Evolutionary conservation across 2,797 vertebrate species (phyloP).

Genomic region (Ceryle rudis): DNA sequence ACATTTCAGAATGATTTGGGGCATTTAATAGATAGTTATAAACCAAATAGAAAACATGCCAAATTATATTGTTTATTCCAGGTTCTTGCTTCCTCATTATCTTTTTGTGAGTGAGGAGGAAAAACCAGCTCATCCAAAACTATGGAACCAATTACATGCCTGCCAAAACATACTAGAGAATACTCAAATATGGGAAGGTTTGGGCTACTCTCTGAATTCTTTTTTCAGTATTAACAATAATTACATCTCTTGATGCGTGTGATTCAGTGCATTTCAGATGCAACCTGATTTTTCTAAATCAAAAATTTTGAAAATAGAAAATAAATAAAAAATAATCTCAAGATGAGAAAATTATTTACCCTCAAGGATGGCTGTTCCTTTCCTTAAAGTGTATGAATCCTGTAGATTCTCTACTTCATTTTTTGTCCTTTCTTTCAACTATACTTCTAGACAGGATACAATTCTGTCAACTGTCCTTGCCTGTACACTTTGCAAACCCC

Average conservation of each 20-base stretch:
- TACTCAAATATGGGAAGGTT: neutral
- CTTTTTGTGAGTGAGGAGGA: neutral
- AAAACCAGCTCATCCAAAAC: neutral
- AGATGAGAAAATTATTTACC: neutral
- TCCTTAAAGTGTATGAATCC: neutral
- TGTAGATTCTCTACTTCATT: neutral
- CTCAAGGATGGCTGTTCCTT: neutral
- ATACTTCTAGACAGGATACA: neutral
- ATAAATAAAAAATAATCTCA: too few species aligned
- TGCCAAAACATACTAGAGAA: neutral
- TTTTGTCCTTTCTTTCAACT: neutral
- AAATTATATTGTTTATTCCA: conserved; percentile 15
- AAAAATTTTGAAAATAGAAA: neutral
- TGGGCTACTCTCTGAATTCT: neutral
- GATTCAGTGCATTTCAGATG: neutral
- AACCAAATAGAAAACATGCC: conserved; percentile 9
- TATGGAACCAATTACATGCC: neutral
- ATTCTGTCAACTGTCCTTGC: neutral
- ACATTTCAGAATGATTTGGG: conserved; percentile 13
- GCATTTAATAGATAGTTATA: conserved; percentile 41
- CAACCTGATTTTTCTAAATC: neutral
- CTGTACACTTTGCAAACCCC: neutral
- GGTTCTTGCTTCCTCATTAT: neutral
- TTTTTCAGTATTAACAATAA: neutral
- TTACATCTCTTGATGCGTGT: neutral